These are phyloP conservation scores for Zingel zingel DNA, from an alignment of 2,113 vertebrate species.

Conservation along the genomic window DNA sequence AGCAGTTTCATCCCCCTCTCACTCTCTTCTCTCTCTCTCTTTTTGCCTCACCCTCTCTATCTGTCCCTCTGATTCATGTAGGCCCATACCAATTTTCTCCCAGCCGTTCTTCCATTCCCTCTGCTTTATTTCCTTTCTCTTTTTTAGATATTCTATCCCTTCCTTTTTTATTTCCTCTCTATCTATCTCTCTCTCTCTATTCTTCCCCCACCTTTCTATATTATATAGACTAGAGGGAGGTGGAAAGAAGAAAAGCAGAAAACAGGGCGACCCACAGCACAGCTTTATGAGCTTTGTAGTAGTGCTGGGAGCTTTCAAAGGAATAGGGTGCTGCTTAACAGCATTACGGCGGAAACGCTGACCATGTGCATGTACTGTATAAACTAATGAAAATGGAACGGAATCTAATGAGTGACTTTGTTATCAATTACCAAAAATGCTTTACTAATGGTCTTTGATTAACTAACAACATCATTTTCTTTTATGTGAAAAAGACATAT, in stretches of 20 bases:
- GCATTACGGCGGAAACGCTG: slow-evolving; percentile 4
- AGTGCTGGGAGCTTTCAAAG: slow-evolving; percentile 41
- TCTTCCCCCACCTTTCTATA: not conserved
- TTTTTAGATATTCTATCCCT: not conserved
- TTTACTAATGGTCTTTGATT: not conserved
- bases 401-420: not conserved
- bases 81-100: not conserved
- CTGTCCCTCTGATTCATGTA: not conserved
- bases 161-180: not conserved
- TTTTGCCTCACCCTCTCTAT: slow-evolving; percentile 28
- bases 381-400: not conserved
- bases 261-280: slow-evolving; percentile 41
- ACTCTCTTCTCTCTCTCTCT: slow-evolving; percentile 9
- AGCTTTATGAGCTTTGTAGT: slow-evolving; percentile 45
- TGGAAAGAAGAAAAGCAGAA: slow-evolving; percentile 36
- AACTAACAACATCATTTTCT: not conserved
- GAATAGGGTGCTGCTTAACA: slow-evolving; percentile 32
- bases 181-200: not conserved
- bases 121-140: not conserved
- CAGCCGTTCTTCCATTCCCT: not conserved
- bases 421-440: not conserved
- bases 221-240: slow-evolving; percentile 18
- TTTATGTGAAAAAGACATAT: slow-evolving; percentile 1
- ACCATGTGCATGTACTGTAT: not conserved
- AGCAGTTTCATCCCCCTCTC: slow-evolving; percentile 72